Evolutionary conservation across 2,797 vertebrate genomes (phyloP).

Genomic region (Tamandua tetradactyla): DNA sequence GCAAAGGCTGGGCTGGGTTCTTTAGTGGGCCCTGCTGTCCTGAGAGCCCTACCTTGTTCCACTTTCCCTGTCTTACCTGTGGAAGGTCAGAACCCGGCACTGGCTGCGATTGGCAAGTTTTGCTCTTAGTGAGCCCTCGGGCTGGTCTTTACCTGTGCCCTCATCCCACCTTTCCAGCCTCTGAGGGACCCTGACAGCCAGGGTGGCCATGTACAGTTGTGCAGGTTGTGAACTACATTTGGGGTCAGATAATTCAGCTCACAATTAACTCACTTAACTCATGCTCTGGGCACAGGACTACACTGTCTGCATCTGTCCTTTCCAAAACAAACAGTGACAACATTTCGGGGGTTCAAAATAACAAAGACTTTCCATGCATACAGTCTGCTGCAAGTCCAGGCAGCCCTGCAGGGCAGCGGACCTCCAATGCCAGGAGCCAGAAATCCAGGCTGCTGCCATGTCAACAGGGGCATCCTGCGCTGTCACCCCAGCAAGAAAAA

Average conservation of each 20-base stretch:
- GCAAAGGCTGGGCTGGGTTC: neutral
- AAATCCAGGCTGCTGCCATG: neutral
- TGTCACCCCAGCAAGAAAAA: no score
- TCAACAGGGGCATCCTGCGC: neutral
- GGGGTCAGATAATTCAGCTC: neutral
- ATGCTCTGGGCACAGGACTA: neutral
- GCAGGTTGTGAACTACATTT: neutral
- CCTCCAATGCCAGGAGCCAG: no score
- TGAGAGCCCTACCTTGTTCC: neutral
- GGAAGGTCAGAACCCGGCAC: neutral
- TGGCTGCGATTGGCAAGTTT: neutral
- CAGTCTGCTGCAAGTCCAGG: neutral
- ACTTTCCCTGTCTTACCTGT: neutral
- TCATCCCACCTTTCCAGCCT: neutral
- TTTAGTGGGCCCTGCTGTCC: accelerated
- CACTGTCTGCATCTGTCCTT: neutral
- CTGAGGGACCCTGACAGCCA: neutral
- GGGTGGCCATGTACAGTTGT: neutral
- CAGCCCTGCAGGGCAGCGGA: neutral
- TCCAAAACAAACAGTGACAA: neutral
- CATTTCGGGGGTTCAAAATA: neutral
- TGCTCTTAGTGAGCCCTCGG: neutral
- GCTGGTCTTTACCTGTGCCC: neutral
- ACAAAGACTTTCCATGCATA: neutral
- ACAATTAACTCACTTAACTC: neutral